A percentile compares a stretch with the other conserved stretches of the same genome.
These are phyloP conservation scores for Agriopis marginaria DNA, from an alignment of 2,888 invertebrate genomes.

Conservation along the genomic window DNA sequence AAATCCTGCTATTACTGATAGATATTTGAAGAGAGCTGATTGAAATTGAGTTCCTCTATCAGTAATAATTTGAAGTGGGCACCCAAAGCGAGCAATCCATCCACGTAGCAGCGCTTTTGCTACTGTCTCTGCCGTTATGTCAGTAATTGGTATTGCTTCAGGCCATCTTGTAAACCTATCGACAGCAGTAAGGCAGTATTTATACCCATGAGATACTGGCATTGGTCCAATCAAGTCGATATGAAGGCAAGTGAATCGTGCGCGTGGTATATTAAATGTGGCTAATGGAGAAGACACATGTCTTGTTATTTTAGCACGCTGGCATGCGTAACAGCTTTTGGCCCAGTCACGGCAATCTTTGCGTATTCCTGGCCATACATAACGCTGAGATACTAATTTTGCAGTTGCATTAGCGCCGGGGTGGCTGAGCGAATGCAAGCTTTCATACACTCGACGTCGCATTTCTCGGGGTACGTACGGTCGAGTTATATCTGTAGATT, in stretches of 20 bases:
- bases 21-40: background rate
- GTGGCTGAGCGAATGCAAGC: background rate
- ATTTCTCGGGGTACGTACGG: background rate
- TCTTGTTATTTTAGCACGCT: background rate
- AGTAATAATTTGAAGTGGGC: background rate
- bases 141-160: background rate
- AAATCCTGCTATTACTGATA: background rate
- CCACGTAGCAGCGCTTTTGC: background rate
- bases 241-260: background rate
- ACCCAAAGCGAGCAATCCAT: background rate
- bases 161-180: constrained; percentile 1
- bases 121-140: background rate
- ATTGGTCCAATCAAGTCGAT: background rate
- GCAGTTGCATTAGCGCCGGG: background rate
- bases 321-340: background rate
- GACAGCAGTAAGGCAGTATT: background rate
- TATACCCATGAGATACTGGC: background rate
- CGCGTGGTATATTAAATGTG: background rate
- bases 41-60: background rate
- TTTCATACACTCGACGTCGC: background rate
- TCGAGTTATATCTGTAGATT: background rate
- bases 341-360: background rate
- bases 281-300: background rate
- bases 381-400: background rate
- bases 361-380: background rate